A percentile compares a stretch with the other conserved stretches of the same genome.
Evolutionary conservation across 2,888 invertebrate species (phyloP).

Genomic region (Callinectes sapidus): DNA sequence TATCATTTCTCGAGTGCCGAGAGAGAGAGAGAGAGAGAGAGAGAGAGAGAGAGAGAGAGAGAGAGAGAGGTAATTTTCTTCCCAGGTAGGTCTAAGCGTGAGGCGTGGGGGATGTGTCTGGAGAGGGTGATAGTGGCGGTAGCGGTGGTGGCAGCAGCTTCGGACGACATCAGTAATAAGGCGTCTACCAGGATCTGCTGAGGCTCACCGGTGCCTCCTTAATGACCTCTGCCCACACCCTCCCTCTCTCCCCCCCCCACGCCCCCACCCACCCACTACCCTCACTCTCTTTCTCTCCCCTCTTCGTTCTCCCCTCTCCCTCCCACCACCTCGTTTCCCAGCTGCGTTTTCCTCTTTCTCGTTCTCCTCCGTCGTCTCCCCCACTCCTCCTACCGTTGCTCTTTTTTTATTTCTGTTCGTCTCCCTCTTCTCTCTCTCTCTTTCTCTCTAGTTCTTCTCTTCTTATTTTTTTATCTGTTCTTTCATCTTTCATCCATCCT

Average conservation of each 20-base stretch:
- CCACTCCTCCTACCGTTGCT: not conserved
- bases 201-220: constrained; percentile 48
- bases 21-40: constrained; percentile 32
- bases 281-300: not conserved
- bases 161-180: constrained; percentile 53
- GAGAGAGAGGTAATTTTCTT: constrained; percentile 27
- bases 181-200: constrained; percentile 51
- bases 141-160: not conserved
- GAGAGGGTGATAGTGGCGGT: not conserved
- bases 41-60: constrained; percentile 36
- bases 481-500: not conserved
- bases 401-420: not conserved
- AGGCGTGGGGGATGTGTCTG: not conserved
- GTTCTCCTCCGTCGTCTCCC: not conserved
- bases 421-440: not conserved
- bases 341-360: not conserved
- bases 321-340: not conserved
- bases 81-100: constrained; percentile 38
- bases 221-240: constrained; percentile 39
- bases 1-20: not conserved
- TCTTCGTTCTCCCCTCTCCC: not conserved
- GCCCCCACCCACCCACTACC: not conserved
- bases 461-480: not conserved
- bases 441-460: not conserved
- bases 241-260: not conserved